A percentile compares a stretch with the other conserved stretches of the same genome.
These are phyloP conservation scores for Neoitamus cyanurus DNA, from an alignment of 2,888 invertebrate genomes.

Conservation along the genomic window DNA sequence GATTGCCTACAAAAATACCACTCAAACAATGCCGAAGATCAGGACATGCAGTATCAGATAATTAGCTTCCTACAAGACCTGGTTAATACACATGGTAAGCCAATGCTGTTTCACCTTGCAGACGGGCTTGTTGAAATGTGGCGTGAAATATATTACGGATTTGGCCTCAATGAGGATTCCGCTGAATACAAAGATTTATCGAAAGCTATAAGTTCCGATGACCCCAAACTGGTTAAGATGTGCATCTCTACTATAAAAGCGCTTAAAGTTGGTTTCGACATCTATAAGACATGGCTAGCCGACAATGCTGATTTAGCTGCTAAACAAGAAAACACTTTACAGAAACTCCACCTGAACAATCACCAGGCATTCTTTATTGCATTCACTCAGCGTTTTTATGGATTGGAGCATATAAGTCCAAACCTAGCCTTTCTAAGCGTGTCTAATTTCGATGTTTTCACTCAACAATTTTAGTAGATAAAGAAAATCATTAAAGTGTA, in stretches of 20 bases:
- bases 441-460: constrained; percentile 3
- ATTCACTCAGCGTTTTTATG: constrained; percentile 6
- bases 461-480: background rate
- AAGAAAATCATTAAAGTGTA: background rate
- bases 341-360: background rate
- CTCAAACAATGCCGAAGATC: background rate
- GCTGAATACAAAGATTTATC: background rate
- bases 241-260: background rate
- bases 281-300: background rate
- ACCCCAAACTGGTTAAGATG: background rate
- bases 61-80: constrained; percentile 18
- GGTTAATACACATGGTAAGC: background rate
- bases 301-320: background rate
- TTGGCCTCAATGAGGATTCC: background rate
- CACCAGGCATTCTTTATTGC: constrained; percentile 10
- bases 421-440: background rate
- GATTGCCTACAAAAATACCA: background rate
- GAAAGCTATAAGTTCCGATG: background rate
- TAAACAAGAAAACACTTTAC: background rate
- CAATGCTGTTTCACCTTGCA: background rate
- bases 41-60: constrained; percentile 20
- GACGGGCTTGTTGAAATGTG: background rate
- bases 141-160: background rate
- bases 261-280: background rate
- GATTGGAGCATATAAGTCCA: background rate